Conservation (phyloP, 2,797 vertebrate genomes). For the Aselliscus stoliczkanus region DNA sequence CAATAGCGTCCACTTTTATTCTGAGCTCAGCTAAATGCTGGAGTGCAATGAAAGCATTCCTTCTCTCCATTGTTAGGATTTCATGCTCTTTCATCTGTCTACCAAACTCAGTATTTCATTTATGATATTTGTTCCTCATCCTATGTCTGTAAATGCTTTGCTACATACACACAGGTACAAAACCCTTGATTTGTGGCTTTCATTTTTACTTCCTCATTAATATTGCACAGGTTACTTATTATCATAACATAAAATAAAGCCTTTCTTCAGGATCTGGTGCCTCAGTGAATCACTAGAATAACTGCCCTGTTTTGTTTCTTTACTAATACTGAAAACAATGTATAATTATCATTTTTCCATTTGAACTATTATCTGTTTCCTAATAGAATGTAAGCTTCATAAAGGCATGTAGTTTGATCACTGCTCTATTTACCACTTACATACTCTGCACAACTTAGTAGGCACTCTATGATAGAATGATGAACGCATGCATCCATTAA, state of each 20-base stretch:
- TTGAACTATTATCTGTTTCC: neutral
- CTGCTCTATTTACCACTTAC: neutral
- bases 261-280: neutral
- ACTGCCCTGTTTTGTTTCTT: neutral
- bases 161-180: neutral
- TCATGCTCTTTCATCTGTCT: neutral
- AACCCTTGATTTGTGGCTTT: neutral
- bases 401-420: neutral
- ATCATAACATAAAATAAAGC: neutral
- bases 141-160: neutral
- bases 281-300: neutral
- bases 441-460: neutral
- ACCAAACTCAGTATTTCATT: neutral
- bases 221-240: neutral
- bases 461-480: neutral
- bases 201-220: neutral
- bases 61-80: neutral
- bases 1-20: neutral
- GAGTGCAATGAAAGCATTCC: neutral
- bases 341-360: neutral
- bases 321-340: neutral
- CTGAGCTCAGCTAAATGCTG: neutral
- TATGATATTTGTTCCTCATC: neutral
- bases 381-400: neutral
- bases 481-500: neutral